Evolutionary conservation across 2,888 invertebrate species (phyloP).

Genomic region (Drosophila neonasuta): DNA sequence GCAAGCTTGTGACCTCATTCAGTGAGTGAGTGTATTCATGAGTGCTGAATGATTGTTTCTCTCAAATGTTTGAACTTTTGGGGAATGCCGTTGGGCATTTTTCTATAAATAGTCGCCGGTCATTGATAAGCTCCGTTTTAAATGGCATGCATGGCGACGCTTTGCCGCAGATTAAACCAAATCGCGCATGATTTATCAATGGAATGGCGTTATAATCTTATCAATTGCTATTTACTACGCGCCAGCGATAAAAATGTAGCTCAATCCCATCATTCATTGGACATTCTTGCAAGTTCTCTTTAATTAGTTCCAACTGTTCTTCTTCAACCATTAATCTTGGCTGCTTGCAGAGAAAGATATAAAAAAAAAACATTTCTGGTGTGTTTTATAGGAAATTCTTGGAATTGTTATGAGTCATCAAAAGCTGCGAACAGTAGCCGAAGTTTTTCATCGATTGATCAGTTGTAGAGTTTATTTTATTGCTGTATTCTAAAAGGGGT

Average conservation of each 20-base stretch:
- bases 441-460: neutral
- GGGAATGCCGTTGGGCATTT: neutral
- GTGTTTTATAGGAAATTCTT: neutral
- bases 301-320: neutral
- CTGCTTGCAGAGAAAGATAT: neutral
- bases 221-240: conserved; percentile 6
- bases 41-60: conserved; percentile 53
- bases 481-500: too few species aligned
- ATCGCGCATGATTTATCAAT: conserved; percentile 30
- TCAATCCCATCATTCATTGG: conserved; percentile 8
- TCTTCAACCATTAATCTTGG: neutral
- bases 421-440: neutral
- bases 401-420: neutral
- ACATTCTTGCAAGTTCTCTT: conserved; percentile 9
- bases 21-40: conserved; percentile 18
- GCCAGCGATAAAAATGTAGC: conserved; percentile 9
- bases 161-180: conserved; percentile 17
- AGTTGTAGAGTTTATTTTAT: neutral
- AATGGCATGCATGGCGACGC: conserved; percentile 24
- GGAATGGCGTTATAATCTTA: conserved; percentile 28
- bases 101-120: conserved; percentile 38
- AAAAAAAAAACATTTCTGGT: neutral
- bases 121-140: conserved; percentile 32
- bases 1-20: conserved; percentile 50
- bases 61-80: conserved; percentile 25